Evolutionary conservation across 2,113 vertebrate genomes (phyloP), one percentile per base, ranked within the genome.

Genomic region (Oxyura jamaicensis): DNA sequence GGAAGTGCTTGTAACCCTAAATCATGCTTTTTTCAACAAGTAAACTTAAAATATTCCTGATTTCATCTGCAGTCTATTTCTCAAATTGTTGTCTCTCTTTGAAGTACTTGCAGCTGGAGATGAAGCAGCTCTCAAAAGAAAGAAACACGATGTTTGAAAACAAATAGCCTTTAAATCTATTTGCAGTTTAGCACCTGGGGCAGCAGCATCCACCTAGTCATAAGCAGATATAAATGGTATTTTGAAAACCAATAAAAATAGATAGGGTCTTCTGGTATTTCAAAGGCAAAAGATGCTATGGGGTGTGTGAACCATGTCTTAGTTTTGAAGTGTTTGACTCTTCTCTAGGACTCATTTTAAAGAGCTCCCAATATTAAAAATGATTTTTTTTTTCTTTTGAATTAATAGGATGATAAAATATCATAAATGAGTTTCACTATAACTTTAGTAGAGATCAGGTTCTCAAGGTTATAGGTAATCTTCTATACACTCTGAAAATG

Each of bases 51-150:
- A 5, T 59, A 55, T 39, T 88, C 29, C 63, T 74, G 67, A 77
- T 77, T 90, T 95, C 87, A 90, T 63, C 39, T 95, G 90, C 91
- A 97, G 91, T 60, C 76, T 63, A 53, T 90, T 91, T 97, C 69
- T 86, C 93, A 93, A 66, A 67, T 83, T 53, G 14, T 73, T 93
- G 23, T 59, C 85, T 97, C n/a, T 86, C 93, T 97, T 89, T 86
- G 83, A 95, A 94, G 81, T 74, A 93, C 74, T 33, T 95, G 50
- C 91, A 96, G 83, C 90, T 96, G 87, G 55, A 94, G 59, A 96
- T 91, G 84, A 93, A 76, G 86, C 42, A 86, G 23, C 17, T 84
- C 91, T 96, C 50, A 46, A 76, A 91, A 88, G 42, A 76, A 36
- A 78, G 65, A 72, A 93, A 48, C 17, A 93, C 15, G 60, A 36